These are phyloP conservation scores for Coturnix japonica DNA, from an alignment of 2,113 vertebrate species.

Conservation along the genomic window DNA sequence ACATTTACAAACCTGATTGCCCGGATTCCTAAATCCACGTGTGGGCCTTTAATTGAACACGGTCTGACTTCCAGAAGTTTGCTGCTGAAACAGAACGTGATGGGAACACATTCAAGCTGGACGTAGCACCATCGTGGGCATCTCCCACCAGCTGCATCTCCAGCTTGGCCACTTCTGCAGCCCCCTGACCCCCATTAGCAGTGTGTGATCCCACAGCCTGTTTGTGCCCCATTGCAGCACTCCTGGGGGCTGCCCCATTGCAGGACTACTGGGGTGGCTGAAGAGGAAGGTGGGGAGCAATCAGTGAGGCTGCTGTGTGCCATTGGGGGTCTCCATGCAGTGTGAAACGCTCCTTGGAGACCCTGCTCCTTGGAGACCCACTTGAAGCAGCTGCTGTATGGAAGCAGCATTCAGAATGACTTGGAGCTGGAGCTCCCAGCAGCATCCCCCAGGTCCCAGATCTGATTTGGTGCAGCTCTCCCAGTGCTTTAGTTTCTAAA, in stretches of 20 bases:
- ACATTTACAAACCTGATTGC: not conserved
- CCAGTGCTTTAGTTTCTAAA: not conserved
- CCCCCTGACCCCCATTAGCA: not conserved
- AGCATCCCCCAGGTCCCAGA: not conserved
- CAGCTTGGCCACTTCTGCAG: not conserved
- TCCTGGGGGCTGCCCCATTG: not conserved
- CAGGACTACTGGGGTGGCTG: too few species aligned
- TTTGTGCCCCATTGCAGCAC: accelerated
- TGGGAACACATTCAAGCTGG: not conserved
- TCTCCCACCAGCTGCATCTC: not conserved
- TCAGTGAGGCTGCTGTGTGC: not conserved
- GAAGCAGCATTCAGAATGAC: not conserved
- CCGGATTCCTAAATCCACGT: not conserved
- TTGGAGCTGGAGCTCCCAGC: not conserved
- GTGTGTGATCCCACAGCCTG: not conserved
- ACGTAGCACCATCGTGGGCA: not conserved
- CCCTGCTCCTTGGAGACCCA: too few species aligned
- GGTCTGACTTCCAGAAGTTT: not conserved
- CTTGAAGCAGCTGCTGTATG: not conserved
- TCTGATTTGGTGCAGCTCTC: not conserved
- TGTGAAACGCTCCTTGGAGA: not conserved
- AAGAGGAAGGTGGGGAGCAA: not conserved
- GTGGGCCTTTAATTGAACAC: not conserved
- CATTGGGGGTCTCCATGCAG: not conserved
- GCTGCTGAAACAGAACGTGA: not conserved